These are phyloP conservation scores for Sciurus carolinensis DNA, from an alignment of 2,797 vertebrate genomes.

Conservation along the genomic window DNA sequence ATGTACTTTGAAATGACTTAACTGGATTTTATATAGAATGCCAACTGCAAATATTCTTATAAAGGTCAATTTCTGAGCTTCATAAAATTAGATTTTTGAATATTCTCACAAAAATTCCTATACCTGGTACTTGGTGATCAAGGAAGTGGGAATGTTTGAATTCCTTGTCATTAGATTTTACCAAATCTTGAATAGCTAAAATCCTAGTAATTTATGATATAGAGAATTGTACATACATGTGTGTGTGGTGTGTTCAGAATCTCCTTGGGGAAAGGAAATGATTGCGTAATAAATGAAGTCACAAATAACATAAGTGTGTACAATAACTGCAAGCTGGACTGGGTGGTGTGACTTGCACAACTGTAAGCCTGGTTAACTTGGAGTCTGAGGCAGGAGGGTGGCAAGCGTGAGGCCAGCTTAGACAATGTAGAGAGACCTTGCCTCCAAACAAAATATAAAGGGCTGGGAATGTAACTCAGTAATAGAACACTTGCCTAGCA, in stretches of 20 bases:
- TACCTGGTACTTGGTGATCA: conserved; percentile 17
- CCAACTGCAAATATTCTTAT: conserved; percentile 49
- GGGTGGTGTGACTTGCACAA: too few species aligned
- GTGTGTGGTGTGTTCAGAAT: not conserved
- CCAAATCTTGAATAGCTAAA: not conserved
- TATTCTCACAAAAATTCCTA: conserved; percentile 52
- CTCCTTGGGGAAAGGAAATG: not conserved
- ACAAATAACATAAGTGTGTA: not conserved
- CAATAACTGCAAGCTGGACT: not conserved
- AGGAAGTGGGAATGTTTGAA: conserved; percentile 23
- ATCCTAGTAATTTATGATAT: not conserved
- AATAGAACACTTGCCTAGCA: too few species aligned
- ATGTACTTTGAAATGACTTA: conserved; percentile 51
- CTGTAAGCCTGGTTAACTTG: too few species aligned
- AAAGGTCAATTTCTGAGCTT: conserved; percentile 64
- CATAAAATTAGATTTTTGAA: conserved; percentile 66
- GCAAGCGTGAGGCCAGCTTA: too few species aligned
- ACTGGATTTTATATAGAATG: conserved; percentile 45
- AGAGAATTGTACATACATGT: not conserved
- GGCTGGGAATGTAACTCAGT: too few species aligned
- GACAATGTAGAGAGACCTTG: too few species aligned
- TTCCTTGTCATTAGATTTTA: not conserved
- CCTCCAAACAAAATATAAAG: too few species aligned
- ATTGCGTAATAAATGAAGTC: conserved; percentile 22
- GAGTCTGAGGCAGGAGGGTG: too few species aligned